phyloP scores from a whole-genome alignment of 2,888 invertebrate genomes.

The Drosophila flavopinicola region DNA sequence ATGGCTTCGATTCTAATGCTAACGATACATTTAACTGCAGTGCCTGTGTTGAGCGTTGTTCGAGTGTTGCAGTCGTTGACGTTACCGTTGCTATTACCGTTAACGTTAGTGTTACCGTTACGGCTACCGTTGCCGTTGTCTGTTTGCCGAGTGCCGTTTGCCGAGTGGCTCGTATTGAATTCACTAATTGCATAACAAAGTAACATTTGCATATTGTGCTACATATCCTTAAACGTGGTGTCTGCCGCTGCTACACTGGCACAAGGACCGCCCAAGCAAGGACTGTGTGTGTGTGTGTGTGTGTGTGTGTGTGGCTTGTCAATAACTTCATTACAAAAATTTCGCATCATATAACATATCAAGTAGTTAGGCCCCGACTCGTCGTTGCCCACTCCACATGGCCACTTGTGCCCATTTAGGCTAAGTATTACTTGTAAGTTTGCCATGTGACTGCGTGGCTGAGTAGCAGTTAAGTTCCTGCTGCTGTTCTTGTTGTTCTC shows the following conservation, averaged over 20 bases:
- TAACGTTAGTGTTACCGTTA: slow-evolving; percentile 12
- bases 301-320: slow-evolving; percentile 51
- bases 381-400: background rate
- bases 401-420: slow-evolving; percentile 76
- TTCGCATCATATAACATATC: slow-evolving; percentile 63
- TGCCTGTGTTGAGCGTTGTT: slow-evolving; percentile 51
- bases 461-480: slow-evolving; percentile 61
- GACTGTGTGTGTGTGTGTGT: no score
- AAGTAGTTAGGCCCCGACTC: slow-evolving; percentile 38
- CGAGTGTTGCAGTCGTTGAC: slow-evolving; percentile 51
- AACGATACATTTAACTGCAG: slow-evolving; percentile 77
- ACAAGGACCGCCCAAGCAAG: no score
- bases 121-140: slow-evolving; percentile 45
- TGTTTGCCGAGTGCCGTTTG: slow-evolving; percentile 68
- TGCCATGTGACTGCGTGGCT: slow-evolving; percentile 75
- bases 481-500: slow-evolving; percentile 14
- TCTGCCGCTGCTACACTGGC: slow-evolving; percentile 25
- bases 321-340: slow-evolving; percentile 78
- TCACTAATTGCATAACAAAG: slow-evolving; percentile 83
- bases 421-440: slow-evolving; percentile 78
- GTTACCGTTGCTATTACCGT: slow-evolving; percentile 33
- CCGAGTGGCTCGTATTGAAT: slow-evolving; percentile 75
- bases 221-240: slow-evolving; percentile 68
- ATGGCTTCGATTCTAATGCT: slow-evolving; percentile 52
- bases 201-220: slow-evolving; percentile 77